Evolutionary conservation across 2,888 invertebrate genomes (phyloP).

Genomic region (Eristalis arbustorum): DNA sequence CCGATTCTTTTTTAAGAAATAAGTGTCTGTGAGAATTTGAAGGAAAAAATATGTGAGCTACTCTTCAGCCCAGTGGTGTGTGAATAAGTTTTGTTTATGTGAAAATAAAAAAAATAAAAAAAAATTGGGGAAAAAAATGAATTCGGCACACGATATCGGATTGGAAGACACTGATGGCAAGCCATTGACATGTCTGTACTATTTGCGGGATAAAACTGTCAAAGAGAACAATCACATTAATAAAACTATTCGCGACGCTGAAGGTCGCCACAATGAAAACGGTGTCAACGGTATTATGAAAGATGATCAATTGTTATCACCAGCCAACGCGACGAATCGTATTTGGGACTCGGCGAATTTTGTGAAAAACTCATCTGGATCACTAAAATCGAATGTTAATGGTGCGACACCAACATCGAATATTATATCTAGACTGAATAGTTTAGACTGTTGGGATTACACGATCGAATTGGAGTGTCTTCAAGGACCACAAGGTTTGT

Average conservation of each 20-base stretch:
- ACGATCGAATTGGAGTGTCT: constrained; percentile 91
- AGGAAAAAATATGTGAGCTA: constrained; percentile 15
- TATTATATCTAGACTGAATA: constrained; percentile 81
- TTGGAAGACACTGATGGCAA: constrained; percentile 62
- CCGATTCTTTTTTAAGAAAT: constrained; percentile 14
- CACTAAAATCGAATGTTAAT: constrained; percentile 44
- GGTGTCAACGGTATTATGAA: constrained; percentile 44
- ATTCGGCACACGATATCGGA: constrained; percentile 51
- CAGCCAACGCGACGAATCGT: not conserved
- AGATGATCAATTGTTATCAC: constrained; percentile 49
- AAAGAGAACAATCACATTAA: constrained; percentile 66
- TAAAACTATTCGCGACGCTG: constrained; percentile 57
- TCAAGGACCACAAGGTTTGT: constrained; percentile 87
- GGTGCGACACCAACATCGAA: constrained; percentile 26
- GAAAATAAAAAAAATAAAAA: constrained; percentile 9
- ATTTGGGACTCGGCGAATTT: constrained; percentile 61
- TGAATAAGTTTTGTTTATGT: constrained; percentile 13
- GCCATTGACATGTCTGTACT: constrained; percentile 62
- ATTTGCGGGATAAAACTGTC: constrained; percentile 65
- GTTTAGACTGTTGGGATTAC: constrained; percentile 92
- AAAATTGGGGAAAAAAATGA: constrained; percentile 35
- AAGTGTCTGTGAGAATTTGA: not conserved
- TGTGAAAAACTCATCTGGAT: constrained; percentile 50
- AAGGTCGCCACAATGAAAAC: constrained; percentile 62
- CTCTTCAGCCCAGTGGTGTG: not conserved